These are phyloP conservation scores for Dicrostonyx torquatus DNA, from an alignment of 2,797 vertebrate species.

Conservation along the genomic window DNA sequence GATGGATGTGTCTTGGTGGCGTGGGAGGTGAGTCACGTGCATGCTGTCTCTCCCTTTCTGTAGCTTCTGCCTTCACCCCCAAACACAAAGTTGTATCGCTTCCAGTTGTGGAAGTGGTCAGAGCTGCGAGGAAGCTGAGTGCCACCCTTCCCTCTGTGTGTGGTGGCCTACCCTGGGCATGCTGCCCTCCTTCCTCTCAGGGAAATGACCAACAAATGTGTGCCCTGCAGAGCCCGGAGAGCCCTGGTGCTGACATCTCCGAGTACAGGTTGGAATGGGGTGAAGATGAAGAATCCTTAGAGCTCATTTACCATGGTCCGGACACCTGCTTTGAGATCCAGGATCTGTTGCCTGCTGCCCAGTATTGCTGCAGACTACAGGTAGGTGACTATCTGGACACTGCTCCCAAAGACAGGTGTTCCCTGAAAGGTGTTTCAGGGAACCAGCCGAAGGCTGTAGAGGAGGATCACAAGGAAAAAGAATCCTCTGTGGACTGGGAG, in stretches of 20 bases:
- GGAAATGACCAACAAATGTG: slow-evolving; percentile 47
- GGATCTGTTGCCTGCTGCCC: slow-evolving; percentile 91
- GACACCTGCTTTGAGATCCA: slow-evolving; percentile 93
- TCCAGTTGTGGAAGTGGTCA: background rate
- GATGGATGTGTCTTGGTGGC: slow-evolving; percentile 91
- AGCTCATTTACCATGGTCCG: slow-evolving; percentile 92
- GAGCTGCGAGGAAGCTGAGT: background rate
- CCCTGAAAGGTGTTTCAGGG: background rate
- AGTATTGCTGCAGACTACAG: slow-evolving; percentile 96
- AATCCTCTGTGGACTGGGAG: background rate
- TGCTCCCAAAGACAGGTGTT: background rate
- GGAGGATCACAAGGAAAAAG: background rate
- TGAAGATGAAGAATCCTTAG: slow-evolving; percentile 92
- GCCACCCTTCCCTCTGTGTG: background rate
- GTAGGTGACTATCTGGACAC: slow-evolving; percentile 80
- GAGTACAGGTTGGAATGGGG: slow-evolving; percentile 98
- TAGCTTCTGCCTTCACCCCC: background rate
- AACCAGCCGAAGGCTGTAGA: background rate
- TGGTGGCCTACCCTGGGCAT: background rate
- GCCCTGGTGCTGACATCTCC: slow-evolving; percentile 95
- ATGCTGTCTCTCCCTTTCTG: rapidly evolving
- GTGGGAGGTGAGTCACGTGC: slow-evolving; percentile 93
- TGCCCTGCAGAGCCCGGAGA: slow-evolving; percentile 92
- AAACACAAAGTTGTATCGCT: background rate
- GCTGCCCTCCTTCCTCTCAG: background rate